Evolutionary conservation across 2,113 vertebrate genomes (phyloP), one percentile per base, ranked within the genome.

Genomic region (Azemiops feae): DNA sequence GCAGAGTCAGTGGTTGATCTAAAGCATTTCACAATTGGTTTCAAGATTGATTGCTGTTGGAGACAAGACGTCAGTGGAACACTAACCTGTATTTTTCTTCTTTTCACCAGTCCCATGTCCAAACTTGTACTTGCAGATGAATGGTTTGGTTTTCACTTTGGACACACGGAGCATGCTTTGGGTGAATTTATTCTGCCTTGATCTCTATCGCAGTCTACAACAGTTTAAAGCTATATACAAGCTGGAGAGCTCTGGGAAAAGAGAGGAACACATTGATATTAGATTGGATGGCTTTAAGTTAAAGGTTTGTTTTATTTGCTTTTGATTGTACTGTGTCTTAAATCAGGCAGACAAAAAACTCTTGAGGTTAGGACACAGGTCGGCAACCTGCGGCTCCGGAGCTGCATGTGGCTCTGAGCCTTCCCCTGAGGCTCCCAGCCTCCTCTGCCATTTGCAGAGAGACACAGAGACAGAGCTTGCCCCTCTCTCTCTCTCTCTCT

Each of bases 151-250:
- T 93, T 97, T 99, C 88, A 99, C 97, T 57, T 93, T 99, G 95
- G 98, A 99, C 92, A 97, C 98, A 34, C 96, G 98, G 57, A 99
- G 99, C 5, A 96, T 99, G 95, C 97, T 99, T 95, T 99, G 99
- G 99, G 98, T 99, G 97, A 99, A 98, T 92, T 97, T 99, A 92
- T 99, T 99, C 95, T 98, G 98, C 94, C 97, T 98, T 94, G 99
- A 99, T 90, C 98, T 99, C 64, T 98, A 98, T 81, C 98, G 96
- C 90, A 99, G 99, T 34, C 95, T 99, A 96, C 98, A 99, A 95
- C 99, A 99, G 95, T 99, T 99, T 95, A 99, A 99, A 97, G 98
- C 98, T 81, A 99, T 99, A 95, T 99, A 99, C 96, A 98, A 99
- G 93, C 96, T 99, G 95, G 98, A 99, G 95, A 98, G 98, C 95